Base-by-base conservation (phyloP, 2,888 invertebrate species). In the Netelia melanura region DNA sequence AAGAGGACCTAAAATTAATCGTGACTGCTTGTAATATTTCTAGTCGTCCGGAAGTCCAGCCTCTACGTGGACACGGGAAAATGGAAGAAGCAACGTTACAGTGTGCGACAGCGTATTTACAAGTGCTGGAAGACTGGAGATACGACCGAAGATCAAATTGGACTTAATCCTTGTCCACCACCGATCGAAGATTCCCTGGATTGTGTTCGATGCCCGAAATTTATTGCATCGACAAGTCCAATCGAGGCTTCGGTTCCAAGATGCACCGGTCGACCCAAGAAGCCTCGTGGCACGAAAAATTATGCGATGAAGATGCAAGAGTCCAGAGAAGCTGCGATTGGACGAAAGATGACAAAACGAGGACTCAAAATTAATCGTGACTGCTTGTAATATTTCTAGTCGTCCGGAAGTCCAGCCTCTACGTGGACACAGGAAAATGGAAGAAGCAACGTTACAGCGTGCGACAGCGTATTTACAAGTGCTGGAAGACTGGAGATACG, bases 41-140 rank as follows among this genome's bases (percentile, higher is more conserved):
- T 21, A 21, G 14, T 38, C 21, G 10, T 17, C 23, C 38, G 25
- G 3, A 81, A 48, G 25, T 11, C 3, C 0, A 44, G 21, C 9
- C 9, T 5, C 1, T 82, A 79, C 48, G 52, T 71, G 30, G 30
- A 81, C 0, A 75, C 72, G 0, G 84, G 87, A 2, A 81, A 87
- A 30, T 90, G 91, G 91, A 82, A 68, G 5, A 75, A 58, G n/a
- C 90, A 90, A 70, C 87, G 68, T 43, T 89, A 88, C 72, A 38
- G 52, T 9, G 44, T 89, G n/a, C 86, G 90, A 62, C 54, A 87
- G 61, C 89, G 76, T 25, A 86, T 87, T 61, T 89, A 85, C 81
- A 89, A 85, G 65, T 87, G 88, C 77, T 61, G 76, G 8, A 43
- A 75, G 9, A 14, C n/a, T 56, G n/a, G 48, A 17, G 79, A 62